Evolutionary conservation across 2,888 invertebrate genomes (phyloP), one percentile per base, ranked within the genome.

Genomic region (Aelia acuminata): DNA sequence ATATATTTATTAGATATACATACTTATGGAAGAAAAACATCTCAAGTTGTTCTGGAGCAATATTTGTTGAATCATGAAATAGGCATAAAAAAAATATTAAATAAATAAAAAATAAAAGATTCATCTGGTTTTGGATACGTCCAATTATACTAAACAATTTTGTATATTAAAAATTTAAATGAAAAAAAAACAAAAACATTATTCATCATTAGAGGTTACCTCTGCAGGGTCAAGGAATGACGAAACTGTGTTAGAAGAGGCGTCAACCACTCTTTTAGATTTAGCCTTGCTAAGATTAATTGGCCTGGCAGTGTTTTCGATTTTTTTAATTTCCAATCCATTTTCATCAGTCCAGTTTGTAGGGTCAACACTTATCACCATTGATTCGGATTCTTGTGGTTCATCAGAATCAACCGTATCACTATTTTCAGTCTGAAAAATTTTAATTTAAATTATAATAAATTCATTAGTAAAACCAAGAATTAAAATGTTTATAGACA

Each of bases 361-460:
- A 7, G 90, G 90, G 26, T 90, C 90, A 0, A 90, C 89, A 85
- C 63, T 90, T 53, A 90, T 89, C 50, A 89, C 88, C 8, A 89
- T 89, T 20, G 86, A 87, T 88, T 90, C 90, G 10, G 89, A 88
- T 88, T 88, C 57, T 20, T 2, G 49, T 26, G 18, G 31, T 49
- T 87, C 87, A 43, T 85, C 86, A 26, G 50, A 89, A 31, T 87
- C 88, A 20, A 35, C 5, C 20, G 87, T 57, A 35, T 50, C 50
- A 50, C 49, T 53, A 50, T 35, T 84, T 80, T 87, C 80, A n/a
- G 39, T 53, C 87, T 87, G 20, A 18, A 87, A 80, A 11, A 80
- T 57, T 8, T 26, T 35, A 43, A 43, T 43, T 10, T 43, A 43
- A 7, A 43, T 43, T 43, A 43, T 4, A 43, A 43, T 43, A 43